Conservation (phyloP, 1,140 invertebrate species). For the Phymorhynchus buccinoides region DNA sequence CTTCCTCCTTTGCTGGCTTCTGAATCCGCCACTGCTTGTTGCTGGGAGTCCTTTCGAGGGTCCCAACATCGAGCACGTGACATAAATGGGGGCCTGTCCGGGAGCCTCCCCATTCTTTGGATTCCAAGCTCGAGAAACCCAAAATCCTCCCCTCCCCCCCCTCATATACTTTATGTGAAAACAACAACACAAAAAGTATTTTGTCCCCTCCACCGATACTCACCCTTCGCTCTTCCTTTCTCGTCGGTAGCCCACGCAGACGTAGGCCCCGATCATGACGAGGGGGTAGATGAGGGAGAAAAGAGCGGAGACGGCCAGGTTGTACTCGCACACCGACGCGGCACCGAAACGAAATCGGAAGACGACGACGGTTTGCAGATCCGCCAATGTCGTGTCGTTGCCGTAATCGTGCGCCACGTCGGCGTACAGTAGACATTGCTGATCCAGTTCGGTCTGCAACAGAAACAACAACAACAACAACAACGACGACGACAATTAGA, state of each 20-base stretch:
- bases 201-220: background rate
- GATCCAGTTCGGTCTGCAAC: constrained; percentile 34
- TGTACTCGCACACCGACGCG: constrained; percentile 46
- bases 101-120: background rate
- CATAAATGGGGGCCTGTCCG: no score
- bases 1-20: no score
- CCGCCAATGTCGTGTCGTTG: background rate
- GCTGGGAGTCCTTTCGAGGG: no score
- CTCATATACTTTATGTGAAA: background rate
- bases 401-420: constrained; percentile 27
- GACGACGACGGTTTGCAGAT: background rate
- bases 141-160: background rate
- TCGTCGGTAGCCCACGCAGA: constrained; percentile 30
- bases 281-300: constrained; percentile 47
- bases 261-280: constrained; percentile 5
- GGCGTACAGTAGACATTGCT: constrained; percentile 45
- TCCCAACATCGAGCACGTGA: no score
- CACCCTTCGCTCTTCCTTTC: constrained; percentile 42
- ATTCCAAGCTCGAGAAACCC: no score
- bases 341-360: constrained; percentile 37
- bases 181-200: no score
- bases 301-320: constrained; percentile 41
- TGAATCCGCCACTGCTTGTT: no score
- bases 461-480: no score
- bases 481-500: no score